These are phyloP conservation scores for Intellagama lesueurii DNA, from an alignment of 2,797 vertebrate genomes.

Conservation along the genomic window DNA sequence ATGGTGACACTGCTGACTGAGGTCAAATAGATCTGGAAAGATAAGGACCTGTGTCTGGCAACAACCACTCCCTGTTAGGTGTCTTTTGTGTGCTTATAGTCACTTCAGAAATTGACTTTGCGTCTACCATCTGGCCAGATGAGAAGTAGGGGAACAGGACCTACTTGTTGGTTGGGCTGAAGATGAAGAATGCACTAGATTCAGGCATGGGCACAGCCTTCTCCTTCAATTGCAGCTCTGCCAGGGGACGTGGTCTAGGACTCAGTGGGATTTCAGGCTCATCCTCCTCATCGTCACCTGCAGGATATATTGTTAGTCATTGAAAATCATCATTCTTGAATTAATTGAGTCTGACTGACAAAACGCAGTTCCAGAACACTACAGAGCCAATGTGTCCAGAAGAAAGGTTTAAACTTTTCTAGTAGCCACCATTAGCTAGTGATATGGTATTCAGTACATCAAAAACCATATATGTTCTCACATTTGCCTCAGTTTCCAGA, in stretches of 20 bases:
- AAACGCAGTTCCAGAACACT: neutral
- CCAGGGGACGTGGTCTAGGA: constrained; percentile 93
- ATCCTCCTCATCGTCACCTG: constrained; percentile 97
- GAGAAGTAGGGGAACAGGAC: constrained; percentile 39
- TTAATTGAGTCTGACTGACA: neutral
- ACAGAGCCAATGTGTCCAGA: neutral
- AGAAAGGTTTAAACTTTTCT: neutral
- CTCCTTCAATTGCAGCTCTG: constrained; percentile 96
- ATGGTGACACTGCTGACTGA: neutral
- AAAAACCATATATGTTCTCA: neutral
- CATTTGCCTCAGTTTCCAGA: neutral
- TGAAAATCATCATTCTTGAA: constrained; percentile 6
- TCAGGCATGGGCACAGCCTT: constrained; percentile 96
- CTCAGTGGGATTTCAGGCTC: constrained; percentile 95
- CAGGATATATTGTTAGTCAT: constrained; percentile 9
- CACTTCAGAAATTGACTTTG: neutral
- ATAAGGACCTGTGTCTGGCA: neutral
- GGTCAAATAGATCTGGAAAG: neutral
- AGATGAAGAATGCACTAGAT: constrained; percentile 96
- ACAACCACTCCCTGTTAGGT: neutral
- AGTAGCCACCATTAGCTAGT: neutral
- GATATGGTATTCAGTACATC: neutral
- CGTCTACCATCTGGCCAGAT: neutral
- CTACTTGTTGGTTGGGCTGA: constrained; percentile 97
- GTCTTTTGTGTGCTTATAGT: neutral